Base-by-base conservation (phyloP, 1,140 invertebrate species). In the Drosophila willistoni region DNA sequence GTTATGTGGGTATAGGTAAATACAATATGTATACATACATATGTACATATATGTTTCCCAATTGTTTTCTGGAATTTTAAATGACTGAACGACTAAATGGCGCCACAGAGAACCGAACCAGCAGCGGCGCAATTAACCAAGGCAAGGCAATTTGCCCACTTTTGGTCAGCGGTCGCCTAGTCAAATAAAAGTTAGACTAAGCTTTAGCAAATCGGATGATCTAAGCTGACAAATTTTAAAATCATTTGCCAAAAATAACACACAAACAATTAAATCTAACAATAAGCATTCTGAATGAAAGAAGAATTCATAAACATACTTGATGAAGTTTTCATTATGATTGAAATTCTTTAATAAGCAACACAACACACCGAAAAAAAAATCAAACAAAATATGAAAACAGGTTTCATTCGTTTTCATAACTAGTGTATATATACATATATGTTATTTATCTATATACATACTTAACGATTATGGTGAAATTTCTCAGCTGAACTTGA, bases 61-160 rank as follows among this genome's bases (percentile, higher is more conserved):
- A 77, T 74, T 75, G 68, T 55, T 79, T 73, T 66, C 68, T 62
- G 71, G 25, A 39, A 41, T 67, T 67, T 73, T 69, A 47, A 79
- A 76, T 82, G 77, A 75, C 9, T n/a, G 12, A 25, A 17, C 56
- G 72, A 59, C 71, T 59, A 82, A 82, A 77, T 67, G 80, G 66
- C 79, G 80, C 63, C 82, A 64, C 29, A 54, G 44, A 44, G 44
- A 51, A 51, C 19, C 19, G 44, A 51, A 25, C 22, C 44, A 22
- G 7, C 41, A 51, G 61, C 66, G 79, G 65, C 71, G 79, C 77
- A 87, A 83, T 89, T 89, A 72, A 74, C 44, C 77, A 77, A 77
- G 80, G 77, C 77, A 77, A 77, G 77, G 73, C 84, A 79, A 76
- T 71, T 79, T 73, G 70, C 39, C 68, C 73, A 51, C 62, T 60